A percentile compares a stretch with the other conserved stretches of the same genome.
Evolutionary conservation across 2,797 vertebrate genomes (phyloP).

Genomic region (Pantherophis alleghaniensis): DNA sequence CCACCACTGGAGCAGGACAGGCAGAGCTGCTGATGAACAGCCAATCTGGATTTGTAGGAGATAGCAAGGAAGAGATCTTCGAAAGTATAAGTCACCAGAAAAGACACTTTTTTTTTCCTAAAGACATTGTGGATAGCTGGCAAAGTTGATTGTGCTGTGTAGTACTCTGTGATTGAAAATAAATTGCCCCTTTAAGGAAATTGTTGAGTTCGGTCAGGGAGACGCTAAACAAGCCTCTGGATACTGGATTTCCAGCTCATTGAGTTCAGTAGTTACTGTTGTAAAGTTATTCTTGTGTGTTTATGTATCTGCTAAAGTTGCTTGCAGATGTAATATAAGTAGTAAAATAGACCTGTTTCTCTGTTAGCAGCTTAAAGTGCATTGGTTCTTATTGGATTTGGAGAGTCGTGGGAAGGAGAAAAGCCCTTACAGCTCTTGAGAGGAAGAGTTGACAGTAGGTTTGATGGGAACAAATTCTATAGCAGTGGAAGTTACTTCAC

Average conservation of each 20-base stretch:
- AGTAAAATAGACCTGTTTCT: neutral
- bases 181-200: neutral
- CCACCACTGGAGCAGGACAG: neutral
- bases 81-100: neutral
- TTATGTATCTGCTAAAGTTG: neutral
- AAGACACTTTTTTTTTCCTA: neutral
- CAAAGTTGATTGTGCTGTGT: neutral
- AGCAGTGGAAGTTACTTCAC: neutral
- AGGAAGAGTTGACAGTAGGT: neutral
- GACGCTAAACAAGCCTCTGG: neutral
- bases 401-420: neutral
- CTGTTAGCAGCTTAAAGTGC: neutral
- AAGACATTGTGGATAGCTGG: neutral
- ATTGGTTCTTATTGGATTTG: neutral
- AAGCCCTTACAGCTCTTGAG: neutral
- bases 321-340: neutral
- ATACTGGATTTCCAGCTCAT: neutral
- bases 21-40: neutral
- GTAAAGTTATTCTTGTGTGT: neutral
- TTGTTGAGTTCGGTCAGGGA: neutral
- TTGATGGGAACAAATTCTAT: neutral
- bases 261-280: neutral
- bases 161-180: neutral
- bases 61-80: neutral
- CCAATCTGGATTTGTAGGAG: neutral